These are phyloP conservation scores for Ascaphus truei DNA, from an alignment of 2,113 vertebrate genomes.

Conservation along the genomic window DNA sequence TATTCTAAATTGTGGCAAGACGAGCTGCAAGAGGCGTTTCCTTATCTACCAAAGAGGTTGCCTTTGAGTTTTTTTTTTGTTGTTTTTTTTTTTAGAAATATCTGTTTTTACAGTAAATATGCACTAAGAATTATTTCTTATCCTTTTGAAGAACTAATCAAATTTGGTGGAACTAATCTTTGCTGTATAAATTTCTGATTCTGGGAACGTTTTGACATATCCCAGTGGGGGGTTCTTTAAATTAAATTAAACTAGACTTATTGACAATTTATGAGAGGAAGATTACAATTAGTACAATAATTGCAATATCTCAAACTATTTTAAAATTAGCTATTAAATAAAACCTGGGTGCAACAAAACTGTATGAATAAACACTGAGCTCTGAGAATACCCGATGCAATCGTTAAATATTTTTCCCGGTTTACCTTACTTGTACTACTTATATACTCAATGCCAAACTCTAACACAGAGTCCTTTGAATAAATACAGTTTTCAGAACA, in stretches of 20 bases:
- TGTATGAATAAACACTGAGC: slow-evolving; percentile 23
- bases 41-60: too few species aligned
- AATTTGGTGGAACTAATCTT: neutral
- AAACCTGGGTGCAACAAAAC: slow-evolving; percentile 11
- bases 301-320: slow-evolving; percentile 15
- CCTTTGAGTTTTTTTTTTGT: too few species aligned
- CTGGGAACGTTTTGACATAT: neutral
- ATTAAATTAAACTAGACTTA: slow-evolving; percentile 18
- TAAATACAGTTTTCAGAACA: too few species aligned
- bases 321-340: slow-evolving; percentile 7
- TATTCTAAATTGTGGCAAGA: too few species aligned
- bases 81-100: too few species aligned
- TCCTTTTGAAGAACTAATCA: neutral
- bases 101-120: slow-evolving; percentile 3
- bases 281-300: slow-evolving; percentile 27
- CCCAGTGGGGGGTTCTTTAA: neutral
- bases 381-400: slow-evolving; percentile 8
- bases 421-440: slow-evolving; percentile 1
- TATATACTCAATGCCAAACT: neutral
- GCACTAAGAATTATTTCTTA: neutral
- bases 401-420: slow-evolving; percentile 4
- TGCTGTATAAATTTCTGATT: neutral
- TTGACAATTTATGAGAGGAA: slow-evolving; percentile 20
- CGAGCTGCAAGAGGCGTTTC: too few species aligned
- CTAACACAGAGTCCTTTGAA: neutral